Evolutionary conservation across 2,113 vertebrate genomes (phyloP).

Genomic region (Eretmochelys imbricata): DNA sequence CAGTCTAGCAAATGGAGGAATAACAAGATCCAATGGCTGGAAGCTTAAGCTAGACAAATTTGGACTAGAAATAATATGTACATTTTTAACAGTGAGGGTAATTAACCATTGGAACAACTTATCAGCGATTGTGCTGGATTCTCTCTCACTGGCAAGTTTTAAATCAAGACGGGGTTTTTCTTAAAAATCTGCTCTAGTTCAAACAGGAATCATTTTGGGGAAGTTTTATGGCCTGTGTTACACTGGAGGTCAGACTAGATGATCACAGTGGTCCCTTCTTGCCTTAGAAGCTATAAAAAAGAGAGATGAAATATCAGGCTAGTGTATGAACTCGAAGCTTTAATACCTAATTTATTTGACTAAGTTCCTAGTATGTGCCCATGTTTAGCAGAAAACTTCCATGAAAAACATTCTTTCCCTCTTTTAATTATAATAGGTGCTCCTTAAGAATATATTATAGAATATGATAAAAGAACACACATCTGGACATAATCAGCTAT

Average conservation of each 20-base stretch:
- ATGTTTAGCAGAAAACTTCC: slow-evolving; percentile 60
- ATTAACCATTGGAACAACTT: not conserved
- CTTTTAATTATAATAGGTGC: slow-evolving; percentile 66
- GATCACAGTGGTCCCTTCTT: not conserved
- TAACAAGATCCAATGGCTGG: not conserved
- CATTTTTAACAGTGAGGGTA: not conserved
- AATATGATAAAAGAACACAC: slow-evolving; percentile 51
- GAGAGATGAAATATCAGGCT: fast-evolving
- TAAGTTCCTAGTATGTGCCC: slow-evolving; percentile 11
- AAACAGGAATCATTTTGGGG: not conserved
- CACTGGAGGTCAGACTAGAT: not conserved
- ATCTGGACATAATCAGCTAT: slow-evolving; percentile 63
- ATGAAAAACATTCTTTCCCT: slow-evolving; percentile 59
- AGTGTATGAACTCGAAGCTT: not conserved
- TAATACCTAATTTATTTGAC: slow-evolving; percentile 47
- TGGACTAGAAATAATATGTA: not conserved
- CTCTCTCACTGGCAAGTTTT: not conserved
- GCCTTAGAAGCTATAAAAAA: not conserved
- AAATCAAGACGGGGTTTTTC: not conserved
- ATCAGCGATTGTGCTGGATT: not conserved
- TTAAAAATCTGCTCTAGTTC: not conserved
- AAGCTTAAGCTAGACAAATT: not conserved
- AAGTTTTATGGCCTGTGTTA: not conserved
- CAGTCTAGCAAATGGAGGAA: not conserved
- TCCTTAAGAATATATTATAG: slow-evolving; percentile 54